Evolutionary conservation across 2,888 invertebrate species (phyloP), one percentile per base, ranked within the genome.

Genomic region (Cerceris rybyensis): DNA sequence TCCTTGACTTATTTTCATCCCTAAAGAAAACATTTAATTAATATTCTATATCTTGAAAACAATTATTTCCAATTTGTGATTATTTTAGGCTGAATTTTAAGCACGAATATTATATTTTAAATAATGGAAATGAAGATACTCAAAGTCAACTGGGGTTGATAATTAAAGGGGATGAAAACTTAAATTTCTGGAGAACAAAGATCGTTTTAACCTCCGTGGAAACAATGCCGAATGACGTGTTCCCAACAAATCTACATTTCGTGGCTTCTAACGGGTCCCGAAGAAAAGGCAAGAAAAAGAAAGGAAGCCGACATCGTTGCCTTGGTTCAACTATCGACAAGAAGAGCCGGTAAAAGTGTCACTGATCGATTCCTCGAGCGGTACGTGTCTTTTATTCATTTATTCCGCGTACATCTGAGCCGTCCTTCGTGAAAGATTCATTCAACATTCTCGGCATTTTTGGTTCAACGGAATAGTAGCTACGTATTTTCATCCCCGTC

Each of bases 371-470:
- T 78, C 78, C 68, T 63, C 72, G 67, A 72, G 69, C 76, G 78
- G 78, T 16, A 49, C 63, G 61, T 59, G 59, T 64, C 50, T 61
- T 76, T 83, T 83, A 80, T 80, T 83, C 83, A 87, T 80, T 83
- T 86, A 87, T 86, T 86, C 86, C 68, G 73, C 61, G 77, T 80
- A 82, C 87, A 80, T 43, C 78, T n/a, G 69, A 50, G 54, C 16
- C 67, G 59, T 74, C 78, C 88, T 86, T 83, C 84, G 64, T 87
- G 87, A 87, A 87, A 87, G 79, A 87, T 87, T 87, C 87, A 87
- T 87, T 87, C 81, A 69, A 82, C 88, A 87, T 87, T 87, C 88
- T 66, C 78, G 49, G 41, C 80, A 84, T 87, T 84, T 84, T 87
- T 79, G 80, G 61, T 79, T 17, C 42, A 54, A 57, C 54, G 11